A percentile compares a stretch with the other conserved stretches of the same genome.
phyloP scores from a whole-genome alignment of 2,113 vertebrate genomes.

The Alectura lathami region DNA sequence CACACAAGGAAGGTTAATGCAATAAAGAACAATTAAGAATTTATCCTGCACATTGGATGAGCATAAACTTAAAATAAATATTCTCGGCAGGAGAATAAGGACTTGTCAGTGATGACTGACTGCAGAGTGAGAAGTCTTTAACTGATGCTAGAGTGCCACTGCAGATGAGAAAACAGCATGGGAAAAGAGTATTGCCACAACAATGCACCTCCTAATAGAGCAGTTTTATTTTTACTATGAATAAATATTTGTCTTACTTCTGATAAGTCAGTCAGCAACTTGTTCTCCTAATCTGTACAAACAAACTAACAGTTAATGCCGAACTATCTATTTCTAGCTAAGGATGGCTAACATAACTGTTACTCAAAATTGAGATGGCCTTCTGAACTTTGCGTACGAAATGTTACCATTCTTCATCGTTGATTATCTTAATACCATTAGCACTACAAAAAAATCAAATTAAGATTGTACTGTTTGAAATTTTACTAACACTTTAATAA shows the following conservation, averaged over 20 bases:
- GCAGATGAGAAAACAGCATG: neutral
- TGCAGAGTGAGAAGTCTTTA: neutral
- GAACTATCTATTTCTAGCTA: neutral
- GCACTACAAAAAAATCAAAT: neutral
- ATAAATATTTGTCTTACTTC: neutral
- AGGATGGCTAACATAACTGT: neutral
- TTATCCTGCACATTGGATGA: neutral
- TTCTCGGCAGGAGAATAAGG: neutral
- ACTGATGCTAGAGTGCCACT: neutral
- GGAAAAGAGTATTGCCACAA: neutral
- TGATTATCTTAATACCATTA: neutral
- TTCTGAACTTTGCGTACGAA: neutral
- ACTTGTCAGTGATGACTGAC: neutral
- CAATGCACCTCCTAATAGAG: rapidly evolving
- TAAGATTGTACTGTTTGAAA: neutral
- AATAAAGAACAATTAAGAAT: neutral
- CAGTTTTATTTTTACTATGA: neutral
- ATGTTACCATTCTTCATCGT: neutral
- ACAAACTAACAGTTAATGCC: neutral
- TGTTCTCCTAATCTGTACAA: neutral
- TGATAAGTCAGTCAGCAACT: neutral
- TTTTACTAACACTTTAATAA: neutral
- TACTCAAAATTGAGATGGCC: neutral
- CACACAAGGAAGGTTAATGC: neutral
- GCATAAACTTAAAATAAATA: neutral